These are phyloP conservation scores for Micropoecilia bifurca DNA, from an alignment of 2,797 vertebrate genomes.

Conservation along the genomic window DNA sequence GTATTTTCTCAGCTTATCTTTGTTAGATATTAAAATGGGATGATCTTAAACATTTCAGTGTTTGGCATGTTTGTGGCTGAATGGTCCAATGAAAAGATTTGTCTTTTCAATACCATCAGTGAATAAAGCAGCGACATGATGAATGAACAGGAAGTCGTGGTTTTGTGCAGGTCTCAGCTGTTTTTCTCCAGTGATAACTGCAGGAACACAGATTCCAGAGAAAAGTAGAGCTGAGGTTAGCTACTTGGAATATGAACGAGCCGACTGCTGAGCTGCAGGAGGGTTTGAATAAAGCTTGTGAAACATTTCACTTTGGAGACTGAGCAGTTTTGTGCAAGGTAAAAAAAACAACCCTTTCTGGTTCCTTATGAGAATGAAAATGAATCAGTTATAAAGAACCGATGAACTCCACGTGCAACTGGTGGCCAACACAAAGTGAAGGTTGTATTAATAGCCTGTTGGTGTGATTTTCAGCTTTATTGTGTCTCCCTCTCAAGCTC, in stretches of 20 bases:
- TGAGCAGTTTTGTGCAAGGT: not conserved
- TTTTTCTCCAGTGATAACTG: slow-evolving; percentile 6
- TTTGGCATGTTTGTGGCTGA: not conserved
- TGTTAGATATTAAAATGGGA: not conserved
- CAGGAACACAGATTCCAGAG: slow-evolving; percentile 17
- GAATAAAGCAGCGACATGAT: not conserved
- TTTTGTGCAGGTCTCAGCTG: not conserved
- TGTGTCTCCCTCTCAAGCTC: slow-evolving; percentile 6
- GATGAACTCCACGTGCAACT: not conserved
- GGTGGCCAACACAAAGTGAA: not conserved
- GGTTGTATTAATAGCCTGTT: slow-evolving; percentile 1
- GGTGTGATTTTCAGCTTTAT: slow-evolving; percentile 19
- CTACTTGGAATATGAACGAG: slow-evolving; percentile 17
- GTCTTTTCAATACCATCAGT: not conserved
- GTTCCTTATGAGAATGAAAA: not conserved
- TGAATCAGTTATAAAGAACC: not conserved
- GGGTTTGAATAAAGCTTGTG: not conserved
- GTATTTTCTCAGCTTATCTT: not conserved
- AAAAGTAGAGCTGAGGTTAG: slow-evolving; percentile 27
- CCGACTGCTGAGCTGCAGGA: slow-evolving; percentile 28
- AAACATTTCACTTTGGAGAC: slow-evolving; percentile 6
- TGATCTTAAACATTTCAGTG: not conserved
- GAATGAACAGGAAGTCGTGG: not conserved
- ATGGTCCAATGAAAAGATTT: not conserved
- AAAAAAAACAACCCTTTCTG: not conserved